phyloP scores from a whole-genome alignment of 2,113 vertebrate species.

The Typhlomys cinereus region DNA sequence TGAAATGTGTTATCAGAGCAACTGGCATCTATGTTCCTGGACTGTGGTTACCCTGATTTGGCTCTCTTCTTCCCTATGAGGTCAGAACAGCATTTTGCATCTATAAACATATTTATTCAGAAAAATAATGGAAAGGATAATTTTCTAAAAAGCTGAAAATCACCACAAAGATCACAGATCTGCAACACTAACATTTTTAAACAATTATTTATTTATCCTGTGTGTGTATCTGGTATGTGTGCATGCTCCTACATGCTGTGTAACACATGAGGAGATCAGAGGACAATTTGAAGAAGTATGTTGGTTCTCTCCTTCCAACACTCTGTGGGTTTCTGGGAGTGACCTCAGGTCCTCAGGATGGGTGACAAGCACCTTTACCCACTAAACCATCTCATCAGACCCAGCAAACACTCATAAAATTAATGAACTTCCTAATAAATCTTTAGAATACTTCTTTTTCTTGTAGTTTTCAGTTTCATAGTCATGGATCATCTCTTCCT shows the following conservation, averaged over 20 bases:
- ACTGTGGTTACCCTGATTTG: neutral
- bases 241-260: too few relatives aligned
- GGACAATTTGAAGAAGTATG: too few relatives aligned
- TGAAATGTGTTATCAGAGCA: neutral
- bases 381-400: too few relatives aligned
- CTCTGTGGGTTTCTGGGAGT: too few relatives aligned
- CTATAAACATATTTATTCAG: neutral
- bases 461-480: neutral
- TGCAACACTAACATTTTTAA: neutral
- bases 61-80: neutral
- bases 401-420: too few relatives aligned
- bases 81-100: neutral
- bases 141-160: conserved; percentile 4
- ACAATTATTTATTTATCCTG: too few relatives aligned
- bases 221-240: too few relatives aligned
- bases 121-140: neutral
- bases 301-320: too few relatives aligned
- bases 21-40: neutral
- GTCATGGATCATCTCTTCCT: neutral
- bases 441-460: neutral
- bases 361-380: too few relatives aligned
- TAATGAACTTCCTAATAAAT: neutral
- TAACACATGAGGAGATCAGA: too few relatives aligned
- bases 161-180: neutral
- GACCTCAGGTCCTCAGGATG: too few relatives aligned